phyloP scores from a whole-genome alignment of 2,888 invertebrate genomes.

The Ctena decussata region DNA sequence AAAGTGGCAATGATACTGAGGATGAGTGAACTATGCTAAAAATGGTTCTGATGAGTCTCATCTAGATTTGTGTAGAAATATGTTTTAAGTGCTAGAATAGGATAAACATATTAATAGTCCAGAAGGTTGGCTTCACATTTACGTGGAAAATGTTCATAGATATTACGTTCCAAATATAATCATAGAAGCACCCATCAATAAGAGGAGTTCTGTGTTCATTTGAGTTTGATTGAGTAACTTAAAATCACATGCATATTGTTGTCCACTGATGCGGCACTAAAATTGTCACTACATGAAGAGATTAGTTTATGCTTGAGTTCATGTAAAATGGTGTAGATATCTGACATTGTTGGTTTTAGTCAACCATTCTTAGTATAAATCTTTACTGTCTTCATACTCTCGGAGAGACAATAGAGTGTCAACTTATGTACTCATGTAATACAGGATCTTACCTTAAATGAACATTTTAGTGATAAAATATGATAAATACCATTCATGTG shows the following conservation, averaged over 20 bases:
- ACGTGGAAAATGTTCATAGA: no score
- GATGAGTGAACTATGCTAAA: not conserved
- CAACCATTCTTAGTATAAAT: not conserved
- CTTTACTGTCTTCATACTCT: not conserved
- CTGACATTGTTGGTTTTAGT: not conserved
- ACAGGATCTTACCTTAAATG: not conserved
- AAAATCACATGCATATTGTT: not conserved
- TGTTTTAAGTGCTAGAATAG: not conserved
- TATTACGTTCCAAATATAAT: no score
- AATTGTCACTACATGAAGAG: not conserved
- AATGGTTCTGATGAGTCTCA: not conserved
- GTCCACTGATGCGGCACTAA: not conserved
- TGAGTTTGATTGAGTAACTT: not conserved
- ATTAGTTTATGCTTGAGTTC: not conserved
- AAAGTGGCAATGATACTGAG: not conserved
- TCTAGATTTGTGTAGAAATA: not conserved
- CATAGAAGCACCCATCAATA: no score
- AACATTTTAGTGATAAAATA: not conserved
- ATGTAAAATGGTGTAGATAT: not conserved
- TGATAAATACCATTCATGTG: not conserved
- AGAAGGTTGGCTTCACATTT: no score
- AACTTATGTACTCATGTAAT: not conserved
- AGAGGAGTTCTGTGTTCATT: not conserved
- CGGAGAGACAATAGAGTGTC: not conserved
- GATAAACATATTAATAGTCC: no score